Evolutionary conservation across 2,797 vertebrate species (phyloP).

Genomic region (Mus minutoides): DNA sequence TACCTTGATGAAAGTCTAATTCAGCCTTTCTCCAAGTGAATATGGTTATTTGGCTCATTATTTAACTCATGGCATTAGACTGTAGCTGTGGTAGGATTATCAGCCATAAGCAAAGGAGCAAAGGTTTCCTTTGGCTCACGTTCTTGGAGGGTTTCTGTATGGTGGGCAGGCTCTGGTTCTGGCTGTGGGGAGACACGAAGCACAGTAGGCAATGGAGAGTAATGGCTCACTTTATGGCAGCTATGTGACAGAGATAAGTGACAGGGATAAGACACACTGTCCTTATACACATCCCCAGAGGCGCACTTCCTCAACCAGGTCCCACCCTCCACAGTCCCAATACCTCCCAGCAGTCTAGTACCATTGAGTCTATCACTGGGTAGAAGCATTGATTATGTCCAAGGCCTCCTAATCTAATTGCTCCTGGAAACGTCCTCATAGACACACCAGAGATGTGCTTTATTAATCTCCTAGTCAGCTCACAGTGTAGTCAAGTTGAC

Average conservation of each 20-base stretch:
- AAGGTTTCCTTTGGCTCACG: neutral
- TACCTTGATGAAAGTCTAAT: neutral
- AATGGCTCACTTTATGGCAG: neutral
- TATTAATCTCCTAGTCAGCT: neutral
- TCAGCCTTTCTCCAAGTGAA: neutral
- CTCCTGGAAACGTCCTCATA: neutral
- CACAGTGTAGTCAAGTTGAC: neutral
- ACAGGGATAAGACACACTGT: neutral
- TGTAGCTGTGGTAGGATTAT: neutral
- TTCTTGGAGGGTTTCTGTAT: neutral
- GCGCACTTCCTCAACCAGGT: neutral
- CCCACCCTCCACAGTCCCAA: neutral
- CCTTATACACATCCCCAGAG: neutral
- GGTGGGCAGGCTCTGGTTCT: neutral
- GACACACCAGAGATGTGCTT: neutral
- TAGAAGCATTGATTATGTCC: too few relatives aligned
- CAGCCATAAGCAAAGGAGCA: neutral
- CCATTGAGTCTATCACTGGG: neutral
- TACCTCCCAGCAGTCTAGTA: neutral
- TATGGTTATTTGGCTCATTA: neutral
- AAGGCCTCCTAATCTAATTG: neutral
- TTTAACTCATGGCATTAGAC: neutral
- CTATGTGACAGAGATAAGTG: neutral
- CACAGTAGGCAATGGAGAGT: neutral
- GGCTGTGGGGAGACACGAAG: neutral